Percentiles rank a stretch among this genome's conserved stretches.
These are phyloP conservation scores for Turdus rufiventris DNA, from an alignment of 2,113 vertebrate genomes.

Conservation along the genomic window DNA sequence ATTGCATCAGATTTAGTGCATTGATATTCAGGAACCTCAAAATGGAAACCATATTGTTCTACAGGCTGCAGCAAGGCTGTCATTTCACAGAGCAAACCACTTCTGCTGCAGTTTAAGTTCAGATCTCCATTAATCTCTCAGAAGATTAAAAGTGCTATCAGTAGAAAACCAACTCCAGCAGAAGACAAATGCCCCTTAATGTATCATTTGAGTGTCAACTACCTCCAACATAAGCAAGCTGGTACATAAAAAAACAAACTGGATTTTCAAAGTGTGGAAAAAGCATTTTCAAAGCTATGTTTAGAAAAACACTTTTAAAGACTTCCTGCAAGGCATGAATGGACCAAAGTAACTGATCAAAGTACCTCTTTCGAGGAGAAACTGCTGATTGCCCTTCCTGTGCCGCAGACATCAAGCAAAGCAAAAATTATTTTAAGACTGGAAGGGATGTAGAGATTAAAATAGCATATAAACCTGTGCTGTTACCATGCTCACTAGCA, in stretches of 20 bases:
- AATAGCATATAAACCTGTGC: neutral
- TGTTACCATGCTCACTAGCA: neutral
- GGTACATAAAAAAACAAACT: neutral
- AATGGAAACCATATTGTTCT: neutral
- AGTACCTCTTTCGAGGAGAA: neutral
- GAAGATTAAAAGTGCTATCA: neutral
- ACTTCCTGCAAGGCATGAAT: neutral
- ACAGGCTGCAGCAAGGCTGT: neutral
- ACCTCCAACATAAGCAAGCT: neutral
- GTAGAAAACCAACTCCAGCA: neutral
- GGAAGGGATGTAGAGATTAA: neutral
- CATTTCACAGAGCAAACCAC: neutral
- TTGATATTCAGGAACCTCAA: neutral
- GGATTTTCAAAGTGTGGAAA: neutral
- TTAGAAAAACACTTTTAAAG: neutral
- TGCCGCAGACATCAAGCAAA: neutral
- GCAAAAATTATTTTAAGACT: neutral
- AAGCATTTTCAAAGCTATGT: neutral
- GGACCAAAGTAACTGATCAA: neutral
- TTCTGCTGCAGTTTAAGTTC: neutral
- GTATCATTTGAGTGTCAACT: neutral
- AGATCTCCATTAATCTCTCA: neutral
- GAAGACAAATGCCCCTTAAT: neutral
- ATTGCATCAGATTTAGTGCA: neutral
- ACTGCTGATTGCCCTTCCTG: neutral